A percentile compares a stretch with the other conserved stretches of the same genome.
Conservation (phyloP, 2,797 vertebrate species). For the Leptatherina wallacei region DNA sequence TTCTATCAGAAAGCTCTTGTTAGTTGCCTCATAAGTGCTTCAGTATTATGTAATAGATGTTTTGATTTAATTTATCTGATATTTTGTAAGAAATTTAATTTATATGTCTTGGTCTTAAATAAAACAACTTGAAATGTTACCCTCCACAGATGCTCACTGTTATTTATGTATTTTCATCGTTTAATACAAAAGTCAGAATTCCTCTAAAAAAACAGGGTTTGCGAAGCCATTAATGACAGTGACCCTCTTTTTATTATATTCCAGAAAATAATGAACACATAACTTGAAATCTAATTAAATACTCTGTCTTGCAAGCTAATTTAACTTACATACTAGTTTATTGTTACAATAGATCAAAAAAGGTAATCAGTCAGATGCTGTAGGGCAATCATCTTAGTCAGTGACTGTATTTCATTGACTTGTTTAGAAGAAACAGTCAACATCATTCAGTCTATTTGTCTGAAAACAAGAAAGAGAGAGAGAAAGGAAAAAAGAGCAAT, state of each 20-base stretch:
- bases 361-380: background rate
- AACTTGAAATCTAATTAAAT: constrained; percentile 11
- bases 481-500: background rate
- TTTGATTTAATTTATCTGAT: constrained; percentile 33
- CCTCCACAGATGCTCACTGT: background rate
- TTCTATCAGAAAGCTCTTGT: constrained; percentile 44
- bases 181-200: background rate
- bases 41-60: constrained; percentile 16
- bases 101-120: constrained; percentile 1
- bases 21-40: constrained; percentile 45
- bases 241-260: background rate
- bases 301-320: background rate
- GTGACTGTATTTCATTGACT: constrained; percentile 12
- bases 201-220: background rate
- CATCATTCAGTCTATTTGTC: constrained; percentile 15
- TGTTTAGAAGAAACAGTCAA: constrained; percentile 29
- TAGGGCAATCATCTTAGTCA: constrained; percentile 19
- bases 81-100: background rate
- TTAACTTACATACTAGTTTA: background rate
- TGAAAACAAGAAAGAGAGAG: constrained; percentile 6
- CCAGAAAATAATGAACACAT: background rate
- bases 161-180: background rate
- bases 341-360: background rate
- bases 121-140: background rate
- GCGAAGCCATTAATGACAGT: background rate